Conservation (phyloP, 1,140 invertebrate species). For the Phymorhynchus buccinoides region DNA sequence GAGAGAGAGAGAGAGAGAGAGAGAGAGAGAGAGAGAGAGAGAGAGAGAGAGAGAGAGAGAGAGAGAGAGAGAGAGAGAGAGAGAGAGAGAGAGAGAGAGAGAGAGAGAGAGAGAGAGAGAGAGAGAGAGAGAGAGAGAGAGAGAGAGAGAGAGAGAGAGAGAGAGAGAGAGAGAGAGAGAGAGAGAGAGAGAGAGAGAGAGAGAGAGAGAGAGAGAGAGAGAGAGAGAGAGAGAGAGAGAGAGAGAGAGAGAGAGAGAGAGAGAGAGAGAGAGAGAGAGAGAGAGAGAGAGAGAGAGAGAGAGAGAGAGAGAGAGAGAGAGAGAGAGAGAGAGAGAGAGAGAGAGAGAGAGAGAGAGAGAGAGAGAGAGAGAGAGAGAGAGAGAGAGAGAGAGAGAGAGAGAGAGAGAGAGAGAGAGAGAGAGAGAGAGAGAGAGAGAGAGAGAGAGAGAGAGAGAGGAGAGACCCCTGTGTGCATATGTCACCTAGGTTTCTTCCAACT, state of each 20-base stretch:
- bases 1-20: no score
- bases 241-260: background rate
- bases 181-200: background rate
- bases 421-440: conserved; percentile 6
- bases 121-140: background rate
- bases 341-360: background rate
- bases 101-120: background rate
- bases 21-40: background rate
- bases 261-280: background rate
- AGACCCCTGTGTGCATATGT: no score
- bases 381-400: background rate
- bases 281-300: conserved; percentile 6
- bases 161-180: background rate
- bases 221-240: background rate
- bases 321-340: background rate
- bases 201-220: conserved; percentile 1
- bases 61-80: conserved; percentile 6
- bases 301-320: no score
- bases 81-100: background rate
- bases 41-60: background rate
- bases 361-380: background rate
- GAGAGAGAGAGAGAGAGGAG: background rate
- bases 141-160: conserved; percentile 4
- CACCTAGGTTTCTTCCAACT: no score
- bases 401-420: background rate